These are phyloP conservation scores for Geotrypetes seraphini DNA, from an alignment of 2,797 vertebrate species.

Conservation along the genomic window DNA sequence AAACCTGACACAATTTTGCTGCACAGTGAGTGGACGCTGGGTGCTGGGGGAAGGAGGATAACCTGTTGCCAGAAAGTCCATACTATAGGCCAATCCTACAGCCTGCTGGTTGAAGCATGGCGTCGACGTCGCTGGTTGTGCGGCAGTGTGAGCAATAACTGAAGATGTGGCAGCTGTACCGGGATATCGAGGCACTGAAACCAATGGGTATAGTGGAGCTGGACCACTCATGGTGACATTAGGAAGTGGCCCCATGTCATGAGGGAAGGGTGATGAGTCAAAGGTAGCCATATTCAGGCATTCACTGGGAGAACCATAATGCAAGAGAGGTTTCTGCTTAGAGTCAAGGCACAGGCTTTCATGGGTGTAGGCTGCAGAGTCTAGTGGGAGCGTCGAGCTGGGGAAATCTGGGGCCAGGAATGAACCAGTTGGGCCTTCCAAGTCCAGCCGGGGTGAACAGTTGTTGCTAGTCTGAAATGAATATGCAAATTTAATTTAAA, in stretches of 20 bases:
- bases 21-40: slow-evolving; percentile 11
- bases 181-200: slow-evolving; percentile 34
- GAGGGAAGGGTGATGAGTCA: slow-evolving; percentile 20
- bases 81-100: slow-evolving; percentile 15
- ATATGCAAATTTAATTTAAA: too few relatives aligned
- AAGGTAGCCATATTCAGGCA: slow-evolving; percentile 43
- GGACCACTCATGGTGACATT: slow-evolving; percentile 22
- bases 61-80: slow-evolving; percentile 8
- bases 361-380: not conserved
- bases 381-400: not conserved
- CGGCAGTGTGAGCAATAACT: slow-evolving; percentile 49
- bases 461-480: slow-evolving; percentile 26
- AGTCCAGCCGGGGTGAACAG: slow-evolving; percentile 29
- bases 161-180: slow-evolving; percentile 33
- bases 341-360: slow-evolving; percentile 31
- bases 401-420: slow-evolving; percentile 39
- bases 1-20: slow-evolving; percentile 42
- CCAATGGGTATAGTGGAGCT: slow-evolving; percentile 34
- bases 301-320: slow-evolving; percentile 41
- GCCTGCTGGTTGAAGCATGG: slow-evolving; percentile 13
- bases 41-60: slow-evolving; percentile 19
- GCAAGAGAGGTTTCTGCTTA: slow-evolving; percentile 49
- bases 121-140: slow-evolving; percentile 27
- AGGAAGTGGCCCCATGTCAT: slow-evolving; percentile 18
- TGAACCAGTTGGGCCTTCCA: slow-evolving; percentile 3